Conservation (phyloP, 1,140 invertebrate species). For the Carposina sasakii region DNA sequence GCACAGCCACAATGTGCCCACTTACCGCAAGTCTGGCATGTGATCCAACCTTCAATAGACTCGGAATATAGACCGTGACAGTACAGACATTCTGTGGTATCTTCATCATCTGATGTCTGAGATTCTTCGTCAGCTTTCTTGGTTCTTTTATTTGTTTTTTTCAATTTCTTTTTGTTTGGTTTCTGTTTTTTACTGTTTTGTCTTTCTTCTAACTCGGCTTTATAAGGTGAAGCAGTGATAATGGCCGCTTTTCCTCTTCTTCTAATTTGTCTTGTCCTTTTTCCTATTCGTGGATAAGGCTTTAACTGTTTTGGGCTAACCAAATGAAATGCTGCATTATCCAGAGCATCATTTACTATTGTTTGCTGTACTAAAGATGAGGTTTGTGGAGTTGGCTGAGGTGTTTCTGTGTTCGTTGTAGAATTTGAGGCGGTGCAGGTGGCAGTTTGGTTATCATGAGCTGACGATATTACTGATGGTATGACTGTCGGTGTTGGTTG, state of each 20-base stretch:
- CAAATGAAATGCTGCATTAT: constrained; percentile 4
- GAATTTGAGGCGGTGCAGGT: constrained; percentile 5
- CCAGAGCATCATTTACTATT: too few relatives aligned
- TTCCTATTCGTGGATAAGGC: constrained; percentile 9
- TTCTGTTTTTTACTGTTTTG: constrained; percentile 12
- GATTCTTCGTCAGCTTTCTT: not conserved
- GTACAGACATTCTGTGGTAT: constrained; percentile 22
- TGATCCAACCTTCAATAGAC: constrained; percentile 28
- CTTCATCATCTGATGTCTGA: constrained; percentile 7
- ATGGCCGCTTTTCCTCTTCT: not conserved
- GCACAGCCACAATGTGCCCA: constrained; percentile 39
- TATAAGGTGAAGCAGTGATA: constrained; percentile 13
- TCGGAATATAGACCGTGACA: constrained; percentile 24
- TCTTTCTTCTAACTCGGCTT: constrained; percentile 21
- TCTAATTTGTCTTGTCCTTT: constrained; percentile 2
- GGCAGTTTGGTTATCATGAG: not conserved
- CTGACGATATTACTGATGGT: not conserved
- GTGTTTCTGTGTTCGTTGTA: constrained; percentile 3
- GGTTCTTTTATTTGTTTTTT: not conserved
- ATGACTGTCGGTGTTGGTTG: not conserved
- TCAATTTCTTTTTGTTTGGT: not conserved
- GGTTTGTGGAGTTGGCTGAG: constrained; percentile 1
- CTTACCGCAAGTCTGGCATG: constrained; percentile 23
- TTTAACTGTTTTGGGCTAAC: constrained; percentile 8
- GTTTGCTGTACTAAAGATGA: constrained; percentile 4